Evolutionary conservation across 2,113 vertebrate genomes (phyloP), one percentile per base, ranked within the genome.

Genomic region (Amia ocellicauda): DNA sequence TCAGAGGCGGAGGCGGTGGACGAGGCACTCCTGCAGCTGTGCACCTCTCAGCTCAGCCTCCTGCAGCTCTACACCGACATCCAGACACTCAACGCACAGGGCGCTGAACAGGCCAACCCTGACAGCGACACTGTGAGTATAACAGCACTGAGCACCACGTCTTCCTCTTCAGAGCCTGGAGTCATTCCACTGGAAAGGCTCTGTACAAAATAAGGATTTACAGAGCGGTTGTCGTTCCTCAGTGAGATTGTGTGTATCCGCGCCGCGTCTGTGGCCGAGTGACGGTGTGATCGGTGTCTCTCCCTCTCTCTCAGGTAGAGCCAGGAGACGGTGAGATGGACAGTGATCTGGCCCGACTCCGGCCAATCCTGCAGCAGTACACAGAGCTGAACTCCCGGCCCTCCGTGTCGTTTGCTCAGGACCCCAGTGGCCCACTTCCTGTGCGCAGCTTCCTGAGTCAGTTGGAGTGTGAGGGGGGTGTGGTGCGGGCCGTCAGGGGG

Each of bases 31-130:
- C 77, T 95, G 2, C 92, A 93, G 59, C 90, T 95, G 68, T 98
- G 95, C 62, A 80, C 87, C 5, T 90, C 80, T 27, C 93, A 93
- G 74, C 75, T 95, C 54, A 94, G 90, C 65, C 77, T 98, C 31
- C 88, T 99, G 3, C 91, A 88, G 66, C 94, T 98, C 59, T 96
- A 96, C 79, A 82, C 89, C 2, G 87, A 93, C n/a, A 84, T 98
- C 66, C 88, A 80, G 68, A 79, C 90, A 20, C 79, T 95, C 2
- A 86, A 94, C 71, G 80, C 85, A 31, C 68, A 76, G 19, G 74
- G 60, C 3, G 45, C 73, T 24, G 79, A 69, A 50, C 71, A 77
- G 43, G 83, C 80, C 13, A 60, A 65, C 22, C 3, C 73, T 1
- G 67, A 76, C 47, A 81, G 86, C 2, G 83, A 92, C 64, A 78